Evolutionary conservation across 2,888 invertebrate species (phyloP), one percentile per base, ranked within the genome.

Genomic region (Aelia acuminata): DNA sequence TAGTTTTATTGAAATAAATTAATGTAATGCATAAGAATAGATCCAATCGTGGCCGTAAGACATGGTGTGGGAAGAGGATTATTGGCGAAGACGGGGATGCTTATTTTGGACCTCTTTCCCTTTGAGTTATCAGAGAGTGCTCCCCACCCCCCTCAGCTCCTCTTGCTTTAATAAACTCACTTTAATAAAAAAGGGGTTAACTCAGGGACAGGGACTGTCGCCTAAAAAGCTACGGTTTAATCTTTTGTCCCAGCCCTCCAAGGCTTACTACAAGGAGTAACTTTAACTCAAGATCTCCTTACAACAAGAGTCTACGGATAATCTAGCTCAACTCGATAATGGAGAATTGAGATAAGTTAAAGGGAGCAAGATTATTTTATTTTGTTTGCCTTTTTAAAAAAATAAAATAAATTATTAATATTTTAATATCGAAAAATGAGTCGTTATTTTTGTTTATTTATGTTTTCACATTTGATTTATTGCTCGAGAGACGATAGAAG

Each of bases 111-210:
- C n/a, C 39, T 31, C 43, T 43, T 80, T 43, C 43, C 22, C 80
- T 80, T 80, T 80, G 80, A 80, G 80, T 80, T 80, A 80, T 47
- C 39, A 39, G n/a, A 43, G 43, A 10, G 43, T n/a, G n/a, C 10
- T 11, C n/a, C n/a, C 11, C n/a, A 22, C 43, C n/a, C n/a, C n/a
- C n/a, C n/a, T n/a, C n/a, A n/a, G n/a, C n/a, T n/a, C n/a, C n/a
- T n/a, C n/a, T n/a, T n/a, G 13, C 80, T 80, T 80, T 80, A 80
- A 80, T 80, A 80, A 80, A 80, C 80, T 80, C 80, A 39, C 43
- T 80, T 80, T 80, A 80, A 80, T 80, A 80, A 80, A 80, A 80
- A 39, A 80, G 43, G 63, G n/a, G 43, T 80, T 80, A 80, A 43
- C 80, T 31, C 43, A 10, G 35, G 13, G 43, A 7, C 43, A 10